Percentiles rank a stretch among this genome's conserved stretches.
Evolutionary conservation across 2,797 vertebrate genomes (phyloP).

Genomic region (Salmo trutta): DNA sequence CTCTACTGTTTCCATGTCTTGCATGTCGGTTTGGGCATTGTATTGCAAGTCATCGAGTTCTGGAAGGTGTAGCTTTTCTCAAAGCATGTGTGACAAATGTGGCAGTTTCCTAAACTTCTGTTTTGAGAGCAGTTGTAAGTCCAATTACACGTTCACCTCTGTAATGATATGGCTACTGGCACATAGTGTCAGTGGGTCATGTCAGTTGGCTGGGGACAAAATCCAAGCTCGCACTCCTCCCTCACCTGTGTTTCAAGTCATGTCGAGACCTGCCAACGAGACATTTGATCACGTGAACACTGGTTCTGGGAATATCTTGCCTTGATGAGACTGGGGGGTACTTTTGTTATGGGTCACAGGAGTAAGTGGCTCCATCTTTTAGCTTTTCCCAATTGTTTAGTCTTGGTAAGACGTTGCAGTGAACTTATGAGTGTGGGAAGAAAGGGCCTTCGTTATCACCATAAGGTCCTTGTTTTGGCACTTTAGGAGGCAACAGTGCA

Average conservation of each 20-base stretch:
- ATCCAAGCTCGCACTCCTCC: slow-evolving; percentile 94
- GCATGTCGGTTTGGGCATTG: slow-evolving; percentile 84
- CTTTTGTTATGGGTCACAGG: slow-evolving; percentile 22
- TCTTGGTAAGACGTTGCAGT: slow-evolving; percentile 84
- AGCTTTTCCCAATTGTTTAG: slow-evolving; percentile 59
- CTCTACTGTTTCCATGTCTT: slow-evolving; percentile 77
- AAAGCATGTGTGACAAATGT: slow-evolving; percentile 64
- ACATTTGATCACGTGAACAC: slow-evolving; percentile 93
- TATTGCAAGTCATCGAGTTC: slow-evolving; percentile 63
- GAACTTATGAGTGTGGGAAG: slow-evolving; percentile 82
- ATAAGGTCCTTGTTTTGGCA: slow-evolving; percentile 84
- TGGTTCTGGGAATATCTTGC: slow-evolving; percentile 91
- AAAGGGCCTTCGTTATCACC: slow-evolving; percentile 74
- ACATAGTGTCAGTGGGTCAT: slow-evolving; percentile 89
- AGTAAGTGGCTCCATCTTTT: slow-evolving; percentile 26
- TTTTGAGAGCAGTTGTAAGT: slow-evolving; percentile 66
- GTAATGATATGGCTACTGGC: slow-evolving; percentile 87
- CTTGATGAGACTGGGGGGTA: slow-evolving; percentile 76
- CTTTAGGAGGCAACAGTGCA: slow-evolving; percentile 87
- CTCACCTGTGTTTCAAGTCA: slow-evolving; percentile 97
- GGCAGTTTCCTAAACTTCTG: slow-evolving; percentile 67
- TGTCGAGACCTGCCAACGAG: slow-evolving; percentile 99
- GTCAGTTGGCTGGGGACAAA: slow-evolving; percentile 79
- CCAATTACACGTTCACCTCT: slow-evolving; percentile 73
- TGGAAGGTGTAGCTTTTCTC: slow-evolving; percentile 55